Evolutionary conservation across 2,797 vertebrate species (phyloP), one percentile per base, ranked within the genome.

Genomic region (Chromobotia macracanthus): DNA sequence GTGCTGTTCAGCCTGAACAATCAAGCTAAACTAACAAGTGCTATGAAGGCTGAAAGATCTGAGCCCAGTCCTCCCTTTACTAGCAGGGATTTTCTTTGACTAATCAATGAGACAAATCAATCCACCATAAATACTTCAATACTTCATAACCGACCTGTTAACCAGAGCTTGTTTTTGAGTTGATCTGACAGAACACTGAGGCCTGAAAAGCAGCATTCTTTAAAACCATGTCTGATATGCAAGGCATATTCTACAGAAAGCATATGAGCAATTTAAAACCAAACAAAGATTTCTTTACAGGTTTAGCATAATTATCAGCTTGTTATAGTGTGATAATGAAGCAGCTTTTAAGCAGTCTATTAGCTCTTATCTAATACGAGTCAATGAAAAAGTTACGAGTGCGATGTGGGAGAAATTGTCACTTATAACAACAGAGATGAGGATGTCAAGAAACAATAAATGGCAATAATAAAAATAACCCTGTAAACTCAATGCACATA

Each of bases 81-180:
- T 55, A 50, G 31, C 18, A 48, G 67, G 65, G 44, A 82, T 79
- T 71, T 85, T 80, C 75, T 83, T 70, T 82, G 77, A 80, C 70
- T 82, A 80, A 82, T 75, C 71, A 21, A 7, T 67, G 72, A 73
- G 69, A 46, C 23, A 71, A 81, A 74, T 80, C 69, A 77, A 81
- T 72, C 83, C 5, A 60, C 56, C 51, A 72, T 72, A 69, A 72
- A 81, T 38, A 16, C 65, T 44, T 44, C 41, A 44, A 44, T 44
- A 56, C 74, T 74, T 83, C 28, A 80, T 44, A 77, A 74, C 28
- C 35, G 8, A 63, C 60, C 76, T 79, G 72, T 76, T 63, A 72
- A 61, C 56, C 48, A 23, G 65, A 21, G 28, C 70, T 77, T 31
- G 48, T 70, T 79, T 71, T 77, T 28, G 44, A 31, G 73, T 44